A percentile compares a stretch with the other conserved stretches of the same genome.
Evolutionary conservation across 35 echinoderm and acorn worm species (phyloP).

Genomic region (Chiridota heheva): DNA sequence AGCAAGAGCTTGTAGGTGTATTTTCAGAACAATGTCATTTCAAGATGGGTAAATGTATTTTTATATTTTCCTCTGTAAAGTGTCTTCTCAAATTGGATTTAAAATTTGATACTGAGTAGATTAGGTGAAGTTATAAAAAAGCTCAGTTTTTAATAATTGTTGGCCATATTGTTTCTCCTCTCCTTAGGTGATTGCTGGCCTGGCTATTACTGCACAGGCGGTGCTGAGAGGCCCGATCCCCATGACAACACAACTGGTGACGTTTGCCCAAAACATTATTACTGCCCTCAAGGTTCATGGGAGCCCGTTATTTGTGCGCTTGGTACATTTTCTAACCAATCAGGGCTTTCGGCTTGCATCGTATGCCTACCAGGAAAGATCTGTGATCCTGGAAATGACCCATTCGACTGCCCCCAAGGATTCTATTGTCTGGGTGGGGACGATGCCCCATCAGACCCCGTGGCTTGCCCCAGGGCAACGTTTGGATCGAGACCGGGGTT

Average conservation of each 20-base stretch:
- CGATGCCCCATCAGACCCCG: slow-evolving; percentile 42
- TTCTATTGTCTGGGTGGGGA: slow-evolving; percentile 73
- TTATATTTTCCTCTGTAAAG: no score
- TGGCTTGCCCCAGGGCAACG: slow-evolving; percentile 59
- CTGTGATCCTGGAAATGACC: slow-evolving; percentile 79
- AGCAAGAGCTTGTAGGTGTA: no score
- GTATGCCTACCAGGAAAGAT: slow-evolving; percentile 61
- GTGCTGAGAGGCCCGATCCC: slow-evolving; percentile 66
- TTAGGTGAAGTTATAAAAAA: no score
- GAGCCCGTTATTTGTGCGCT: slow-evolving; percentile 50
- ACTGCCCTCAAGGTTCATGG: slow-evolving; percentile 66
- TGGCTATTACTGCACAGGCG: slow-evolving; percentile 74
- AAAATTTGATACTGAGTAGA: no score
- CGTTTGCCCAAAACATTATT: slow-evolving; percentile 62
- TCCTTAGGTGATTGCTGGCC: slow-evolving; percentile 68
- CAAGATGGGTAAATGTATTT: background rate
- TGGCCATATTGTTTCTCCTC: no score
- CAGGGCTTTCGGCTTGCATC: slow-evolving; percentile 65
- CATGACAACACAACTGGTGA: slow-evolving; percentile 79
- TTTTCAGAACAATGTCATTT: background rate
- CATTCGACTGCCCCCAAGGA: slow-evolving; percentile 78
- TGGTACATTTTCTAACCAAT: slow-evolving; percentile 69
- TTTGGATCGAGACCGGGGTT: slow-evolving; percentile 58
- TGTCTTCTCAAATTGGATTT: no score
- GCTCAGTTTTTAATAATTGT: no score